Evolutionary conservation across 2,888 invertebrate genomes (phyloP).

Genomic region (Drosophila monieri): DNA sequence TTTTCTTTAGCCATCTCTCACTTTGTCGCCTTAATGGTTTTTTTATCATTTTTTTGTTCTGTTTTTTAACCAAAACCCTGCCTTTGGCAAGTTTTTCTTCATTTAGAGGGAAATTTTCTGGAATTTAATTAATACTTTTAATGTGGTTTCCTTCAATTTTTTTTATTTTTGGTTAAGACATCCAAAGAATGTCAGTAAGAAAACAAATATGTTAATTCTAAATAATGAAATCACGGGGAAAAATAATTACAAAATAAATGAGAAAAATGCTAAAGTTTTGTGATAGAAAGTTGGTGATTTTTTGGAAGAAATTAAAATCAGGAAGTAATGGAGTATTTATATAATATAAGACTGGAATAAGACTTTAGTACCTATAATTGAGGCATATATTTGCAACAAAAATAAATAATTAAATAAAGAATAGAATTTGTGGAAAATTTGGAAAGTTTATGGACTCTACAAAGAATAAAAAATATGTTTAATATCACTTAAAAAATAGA

Average conservation of each 20-base stretch:
- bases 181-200: neutral
- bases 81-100: neutral
- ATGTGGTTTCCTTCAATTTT: neutral
- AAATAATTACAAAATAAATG: conserved; percentile 2
- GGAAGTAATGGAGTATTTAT: no score
- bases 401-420: no score
- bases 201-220: neutral
- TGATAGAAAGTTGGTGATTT: neutral
- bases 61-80: neutral
- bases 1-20: conserved; percentile 13
- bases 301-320: no score
- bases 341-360: no score
- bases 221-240: neutral
- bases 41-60: neutral
- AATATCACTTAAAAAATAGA: no score
- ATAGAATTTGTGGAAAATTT: no score
- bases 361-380: no score
- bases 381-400: no score
- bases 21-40: conserved; percentile 3
- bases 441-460: no score
- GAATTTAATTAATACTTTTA: conserved; percentile 4
- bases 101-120: neutral
- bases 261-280: neutral
- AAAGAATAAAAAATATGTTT: no score
- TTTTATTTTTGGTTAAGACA: neutral